These are phyloP conservation scores for Sitobion miscanthi DNA, from an alignment of 1,140 invertebrate genomes.

Conservation along the genomic window DNA sequence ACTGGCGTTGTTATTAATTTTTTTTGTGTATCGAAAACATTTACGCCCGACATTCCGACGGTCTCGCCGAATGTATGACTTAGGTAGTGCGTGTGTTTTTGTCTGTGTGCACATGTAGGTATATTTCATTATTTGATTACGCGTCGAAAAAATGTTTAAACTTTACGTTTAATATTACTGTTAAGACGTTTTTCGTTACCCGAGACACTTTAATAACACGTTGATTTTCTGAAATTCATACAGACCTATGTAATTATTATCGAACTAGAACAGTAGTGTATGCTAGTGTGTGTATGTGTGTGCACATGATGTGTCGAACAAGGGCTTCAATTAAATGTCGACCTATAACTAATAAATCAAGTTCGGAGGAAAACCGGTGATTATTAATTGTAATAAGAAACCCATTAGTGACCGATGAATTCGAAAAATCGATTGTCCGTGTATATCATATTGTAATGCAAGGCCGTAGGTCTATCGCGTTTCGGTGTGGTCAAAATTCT, in stretches of 20 bases:
- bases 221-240: conserved; percentile 28
- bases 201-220: conserved; percentile 35
- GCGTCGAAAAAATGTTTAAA: not conserved
- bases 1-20: not conserved
- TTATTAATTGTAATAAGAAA: conserved; percentile 37
- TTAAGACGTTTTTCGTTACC: conserved; percentile 22
- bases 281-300: not conserved
- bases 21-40: not conserved
- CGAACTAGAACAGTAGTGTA: conserved; percentile 20
- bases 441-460: not conserved
- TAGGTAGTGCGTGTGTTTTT: not conserved
- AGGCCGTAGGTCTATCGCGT: not conserved
- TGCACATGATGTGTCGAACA: not conserved
- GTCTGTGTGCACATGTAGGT: not conserved
- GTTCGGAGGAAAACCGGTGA: conserved; percentile 35
- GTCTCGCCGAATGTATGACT: not conserved
- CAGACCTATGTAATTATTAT: conserved; percentile 35
- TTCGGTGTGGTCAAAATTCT: conserved; percentile 13
- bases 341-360: conserved; percentile 32
- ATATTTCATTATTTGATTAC: conserved; percentile 18
- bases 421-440: not conserved
- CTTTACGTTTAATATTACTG: not conserved
- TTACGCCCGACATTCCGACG: not conserved
- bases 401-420: conserved; percentile 32
- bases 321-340: conserved; percentile 37